These are phyloP conservation scores for Habroteleia sp. DNA, from an alignment of 2,888 invertebrate genomes.

Conservation along the genomic window DNA sequence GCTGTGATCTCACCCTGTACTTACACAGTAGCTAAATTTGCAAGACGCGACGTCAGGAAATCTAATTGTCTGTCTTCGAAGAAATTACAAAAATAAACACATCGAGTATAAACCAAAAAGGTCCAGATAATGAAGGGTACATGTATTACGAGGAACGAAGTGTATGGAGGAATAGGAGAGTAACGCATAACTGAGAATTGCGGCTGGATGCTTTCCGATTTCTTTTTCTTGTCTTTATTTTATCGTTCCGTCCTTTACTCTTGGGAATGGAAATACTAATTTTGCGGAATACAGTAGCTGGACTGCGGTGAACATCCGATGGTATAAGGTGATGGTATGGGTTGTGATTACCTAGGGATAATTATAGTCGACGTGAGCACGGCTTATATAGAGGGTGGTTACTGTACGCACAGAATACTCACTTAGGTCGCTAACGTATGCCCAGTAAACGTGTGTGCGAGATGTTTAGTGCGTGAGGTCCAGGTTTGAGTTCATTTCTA, in stretches of 20 bases:
- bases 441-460: conserved; percentile 33
- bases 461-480: conserved; percentile 55
- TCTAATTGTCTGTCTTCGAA: conserved; percentile 79
- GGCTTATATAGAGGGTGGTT: conserved; percentile 64
- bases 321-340: conserved; percentile 76
- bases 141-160: conserved; percentile 22
- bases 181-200: conserved; percentile 59
- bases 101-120: conserved; percentile 70
- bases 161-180: conserved; percentile 22
- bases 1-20: conserved; percentile 75
- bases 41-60: conserved; percentile 73
- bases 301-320: conserved; percentile 79
- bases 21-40: conserved; percentile 78
- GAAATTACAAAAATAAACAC: conserved; percentile 81
- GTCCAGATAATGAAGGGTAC: conserved; percentile 66
- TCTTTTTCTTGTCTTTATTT: conserved; percentile 60
- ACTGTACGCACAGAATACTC: conserved; percentile 55
- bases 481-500: conserved; percentile 54
- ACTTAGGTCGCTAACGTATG: conserved; percentile 53
- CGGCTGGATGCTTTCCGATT: conserved; percentile 45
- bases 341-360: conserved; percentile 80
- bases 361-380: conserved; percentile 77
- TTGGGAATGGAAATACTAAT: conserved; percentile 80
- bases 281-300: conserved; percentile 81
- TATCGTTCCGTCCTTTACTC: conserved; percentile 68